Evolutionary conservation across 2,888 invertebrate species (phyloP).

Genomic region (Carpatolechia fugitivella): DNA sequence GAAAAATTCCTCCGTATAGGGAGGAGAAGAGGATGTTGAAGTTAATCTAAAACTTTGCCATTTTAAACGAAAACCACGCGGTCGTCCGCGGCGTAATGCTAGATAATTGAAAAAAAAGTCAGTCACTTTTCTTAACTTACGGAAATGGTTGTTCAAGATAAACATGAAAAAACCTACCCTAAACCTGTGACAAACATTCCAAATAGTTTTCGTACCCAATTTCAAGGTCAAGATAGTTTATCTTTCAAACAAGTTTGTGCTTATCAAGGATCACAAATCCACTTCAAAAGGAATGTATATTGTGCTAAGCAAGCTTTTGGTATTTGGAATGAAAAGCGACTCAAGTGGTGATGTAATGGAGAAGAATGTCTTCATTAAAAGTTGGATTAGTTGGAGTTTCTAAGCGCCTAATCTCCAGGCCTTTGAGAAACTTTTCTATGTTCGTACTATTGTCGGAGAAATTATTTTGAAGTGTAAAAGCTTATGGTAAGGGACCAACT

Average conservation of each 20-base stretch:
- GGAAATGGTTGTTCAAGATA: too few species aligned
- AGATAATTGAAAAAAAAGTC: too few species aligned
- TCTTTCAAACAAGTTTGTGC: not conserved
- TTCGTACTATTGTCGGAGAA: not conserved
- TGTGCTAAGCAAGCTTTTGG: not conserved
- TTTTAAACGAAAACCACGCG: too few species aligned
- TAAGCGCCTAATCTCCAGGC: constrained; percentile 7
- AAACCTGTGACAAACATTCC: not conserved
- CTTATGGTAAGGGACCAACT: too few species aligned
- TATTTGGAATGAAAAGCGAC: not conserved
- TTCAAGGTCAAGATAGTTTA: not conserved
- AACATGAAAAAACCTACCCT: too few species aligned
- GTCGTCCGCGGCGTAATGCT: too few species aligned
- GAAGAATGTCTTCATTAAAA: constrained; percentile 2
- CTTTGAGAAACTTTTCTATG: constrained; percentile 9
- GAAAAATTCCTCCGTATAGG: too few species aligned
- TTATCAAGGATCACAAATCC: not conserved
- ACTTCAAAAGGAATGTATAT: not conserved
- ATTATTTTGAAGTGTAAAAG: not conserved
- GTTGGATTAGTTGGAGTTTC: constrained; percentile 2
- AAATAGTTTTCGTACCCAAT: not conserved
- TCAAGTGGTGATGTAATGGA: not conserved
- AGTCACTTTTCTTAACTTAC: too few species aligned
- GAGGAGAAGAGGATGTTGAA: too few species aligned
- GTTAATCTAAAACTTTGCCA: too few species aligned